phyloP scores from a whole-genome alignment of 2,888 invertebrate species.

The Trypoxylon attenuatum region DNA sequence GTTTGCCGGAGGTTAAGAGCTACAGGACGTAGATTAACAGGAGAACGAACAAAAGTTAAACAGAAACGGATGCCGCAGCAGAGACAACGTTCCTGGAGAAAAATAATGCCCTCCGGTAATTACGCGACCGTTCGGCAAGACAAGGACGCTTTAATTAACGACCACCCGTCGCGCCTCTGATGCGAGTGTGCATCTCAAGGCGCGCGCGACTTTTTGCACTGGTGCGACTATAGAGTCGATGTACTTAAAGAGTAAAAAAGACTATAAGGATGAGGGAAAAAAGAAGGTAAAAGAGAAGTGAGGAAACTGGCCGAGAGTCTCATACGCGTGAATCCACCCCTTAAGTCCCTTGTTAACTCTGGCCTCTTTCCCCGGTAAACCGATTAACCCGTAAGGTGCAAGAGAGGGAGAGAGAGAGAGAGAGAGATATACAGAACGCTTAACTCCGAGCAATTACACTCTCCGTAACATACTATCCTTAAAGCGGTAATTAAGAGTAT shows the following conservation, averaged over 20 bases:
- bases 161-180: background rate
- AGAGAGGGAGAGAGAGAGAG: too few species aligned
- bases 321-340: constrained; percentile 13
- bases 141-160: background rate
- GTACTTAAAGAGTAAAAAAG: too few species aligned
- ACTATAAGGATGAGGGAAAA: background rate
- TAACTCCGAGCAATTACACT: background rate
- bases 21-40: constrained; percentile 22
- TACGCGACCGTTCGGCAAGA: background rate
- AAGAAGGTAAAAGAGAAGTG: background rate
- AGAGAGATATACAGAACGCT: too few species aligned
- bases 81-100: too few species aligned
- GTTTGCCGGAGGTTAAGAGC: constrained; percentile 35
- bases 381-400: constrained; percentile 32
- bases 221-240: too few species aligned
- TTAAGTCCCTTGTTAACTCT: constrained; percentile 31
- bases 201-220: too few species aligned
- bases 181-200: too few species aligned
- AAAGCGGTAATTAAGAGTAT: background rate
- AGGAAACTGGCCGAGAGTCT: background rate
- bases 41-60: constrained; percentile 26
- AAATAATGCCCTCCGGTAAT: constrained; percentile 2
- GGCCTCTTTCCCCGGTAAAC: constrained; percentile 32
- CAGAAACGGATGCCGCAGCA: constrained; percentile 4
- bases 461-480: too few species aligned